Conservation (phyloP, 1,140 invertebrate genomes). For the Chrysomallon squamiferum region DNA sequence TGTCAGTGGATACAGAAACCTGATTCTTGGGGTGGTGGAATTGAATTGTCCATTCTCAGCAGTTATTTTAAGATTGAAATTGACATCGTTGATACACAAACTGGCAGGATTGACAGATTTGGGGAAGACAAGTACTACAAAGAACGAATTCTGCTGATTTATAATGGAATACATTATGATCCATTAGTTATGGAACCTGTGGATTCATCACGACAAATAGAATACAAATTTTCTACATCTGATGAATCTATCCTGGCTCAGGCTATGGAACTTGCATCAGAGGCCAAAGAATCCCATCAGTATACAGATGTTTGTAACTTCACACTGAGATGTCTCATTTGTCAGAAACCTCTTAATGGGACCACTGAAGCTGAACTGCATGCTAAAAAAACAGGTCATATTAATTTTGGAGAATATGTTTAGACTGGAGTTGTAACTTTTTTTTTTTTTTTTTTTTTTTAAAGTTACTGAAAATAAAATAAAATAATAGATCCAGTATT, state of each 20-base stretch:
- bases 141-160: conserved; percentile 86
- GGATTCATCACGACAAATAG: conserved; percentile 37
- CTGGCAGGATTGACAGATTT: conserved; percentile 89
- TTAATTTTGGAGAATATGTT: conserved; percentile 80
- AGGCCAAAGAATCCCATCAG: conserved; percentile 85
- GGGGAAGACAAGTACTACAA: conserved; percentile 90
- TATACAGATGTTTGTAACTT: conserved; percentile 91
- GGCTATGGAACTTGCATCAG: conserved; percentile 82
- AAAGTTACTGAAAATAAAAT: too few species aligned
- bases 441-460: too few species aligned
- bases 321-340: conserved; percentile 81
- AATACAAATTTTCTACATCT: conserved; percentile 74
- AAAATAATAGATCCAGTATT: too few species aligned
- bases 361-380: conserved; percentile 82
- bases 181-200: conserved; percentile 84
- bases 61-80: conserved; percentile 90
- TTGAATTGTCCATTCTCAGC: conserved; percentile 90
- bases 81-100: conserved; percentile 90
- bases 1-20: conserved; percentile 68
- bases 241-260: conserved; percentile 77
- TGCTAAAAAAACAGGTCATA: conserved; percentile 84
- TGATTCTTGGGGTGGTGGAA: conserved; percentile 90
- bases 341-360: conserved; percentile 77
- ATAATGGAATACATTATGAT: conserved; percentile 97
- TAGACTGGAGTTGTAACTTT: too few species aligned